A percentile compares a stretch with the other conserved stretches of the same genome.
Evolutionary conservation across 2,797 vertebrate species (phyloP).

Genomic region (Chloroceryle inda): DNA sequence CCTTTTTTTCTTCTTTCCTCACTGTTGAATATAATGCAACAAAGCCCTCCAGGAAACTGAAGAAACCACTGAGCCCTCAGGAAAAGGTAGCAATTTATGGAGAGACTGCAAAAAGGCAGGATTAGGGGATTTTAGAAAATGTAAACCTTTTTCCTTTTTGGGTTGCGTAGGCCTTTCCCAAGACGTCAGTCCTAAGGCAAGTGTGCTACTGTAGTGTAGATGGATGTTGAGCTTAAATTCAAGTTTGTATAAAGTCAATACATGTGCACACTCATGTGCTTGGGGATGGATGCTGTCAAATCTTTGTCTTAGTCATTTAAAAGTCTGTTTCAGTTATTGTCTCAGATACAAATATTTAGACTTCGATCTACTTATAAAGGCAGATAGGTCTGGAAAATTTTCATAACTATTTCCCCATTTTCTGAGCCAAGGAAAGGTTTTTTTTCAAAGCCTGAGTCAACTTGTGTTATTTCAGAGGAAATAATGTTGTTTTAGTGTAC

Average conservation of each 20-base stretch:
- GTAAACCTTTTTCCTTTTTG: constrained; percentile 43
- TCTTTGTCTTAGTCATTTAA: background rate
- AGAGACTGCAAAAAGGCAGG: constrained; percentile 44
- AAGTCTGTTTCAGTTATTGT: background rate
- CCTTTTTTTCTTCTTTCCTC: background rate
- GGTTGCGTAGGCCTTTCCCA: background rate
- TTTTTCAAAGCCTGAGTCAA: constrained; percentile 17
- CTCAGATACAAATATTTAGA: constrained; percentile 17
- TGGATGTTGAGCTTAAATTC: constrained; percentile 46
- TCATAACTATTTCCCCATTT: background rate
- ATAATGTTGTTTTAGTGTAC: background rate
- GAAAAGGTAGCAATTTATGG: constrained; percentile 51
- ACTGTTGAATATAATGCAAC: background rate
- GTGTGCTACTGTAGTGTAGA: background rate
- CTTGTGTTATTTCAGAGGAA: constrained; percentile 1
- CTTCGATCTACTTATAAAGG: constrained; percentile 39
- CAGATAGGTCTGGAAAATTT: constrained; percentile 7
- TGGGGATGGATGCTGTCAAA: background rate
- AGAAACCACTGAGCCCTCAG: constrained; percentile 26
- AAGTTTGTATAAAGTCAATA: background rate
- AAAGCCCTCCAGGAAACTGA: background rate
- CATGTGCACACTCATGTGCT: background rate
- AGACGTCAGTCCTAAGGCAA: constrained; percentile 12
- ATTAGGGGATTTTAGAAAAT: constrained; percentile 59
- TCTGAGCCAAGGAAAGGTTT: background rate